A percentile compares a stretch with the other conserved stretches of the same genome.
These are phyloP conservation scores for Rhizomys pruinosus DNA, from an alignment of 2,113 vertebrate species.

Conservation along the genomic window DNA sequence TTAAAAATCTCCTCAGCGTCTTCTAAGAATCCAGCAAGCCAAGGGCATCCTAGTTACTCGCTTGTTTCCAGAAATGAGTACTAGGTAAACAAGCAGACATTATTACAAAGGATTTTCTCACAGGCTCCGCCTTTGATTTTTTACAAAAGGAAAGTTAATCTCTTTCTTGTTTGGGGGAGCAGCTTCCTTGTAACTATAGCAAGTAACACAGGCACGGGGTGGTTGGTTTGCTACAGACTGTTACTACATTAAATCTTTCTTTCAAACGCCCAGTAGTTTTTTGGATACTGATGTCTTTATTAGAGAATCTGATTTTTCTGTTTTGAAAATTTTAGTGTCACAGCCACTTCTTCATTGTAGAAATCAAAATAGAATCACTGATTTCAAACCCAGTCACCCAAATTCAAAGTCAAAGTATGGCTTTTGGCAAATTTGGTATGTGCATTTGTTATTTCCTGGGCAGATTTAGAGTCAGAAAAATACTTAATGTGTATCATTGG, in stretches of 20 bases:
- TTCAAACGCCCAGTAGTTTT: not conserved
- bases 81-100: not conserved
- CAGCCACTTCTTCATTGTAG: not conserved
- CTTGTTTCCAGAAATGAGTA: not conserved
- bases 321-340: not conserved
- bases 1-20: not conserved
- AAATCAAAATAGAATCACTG: not conserved
- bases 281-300: not conserved
- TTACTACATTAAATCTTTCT: not conserved
- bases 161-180: not conserved
- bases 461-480: not conserved
- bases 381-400: not conserved
- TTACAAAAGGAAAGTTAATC: not conserved
- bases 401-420: not conserved
- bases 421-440: too few species aligned
- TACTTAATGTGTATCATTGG: not conserved
- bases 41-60: not conserved
- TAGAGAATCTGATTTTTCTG: not conserved
- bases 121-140: not conserved
- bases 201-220: conserved; percentile 45
- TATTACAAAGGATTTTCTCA: not conserved
- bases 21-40: not conserved
- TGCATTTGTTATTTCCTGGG: not conserved
- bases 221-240: too few species aligned
- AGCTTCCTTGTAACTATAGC: conserved; percentile 51